These are phyloP conservation scores for Patella ulyssiponensis DNA, from an alignment of 2,888 invertebrate species.

Conservation along the genomic window DNA sequence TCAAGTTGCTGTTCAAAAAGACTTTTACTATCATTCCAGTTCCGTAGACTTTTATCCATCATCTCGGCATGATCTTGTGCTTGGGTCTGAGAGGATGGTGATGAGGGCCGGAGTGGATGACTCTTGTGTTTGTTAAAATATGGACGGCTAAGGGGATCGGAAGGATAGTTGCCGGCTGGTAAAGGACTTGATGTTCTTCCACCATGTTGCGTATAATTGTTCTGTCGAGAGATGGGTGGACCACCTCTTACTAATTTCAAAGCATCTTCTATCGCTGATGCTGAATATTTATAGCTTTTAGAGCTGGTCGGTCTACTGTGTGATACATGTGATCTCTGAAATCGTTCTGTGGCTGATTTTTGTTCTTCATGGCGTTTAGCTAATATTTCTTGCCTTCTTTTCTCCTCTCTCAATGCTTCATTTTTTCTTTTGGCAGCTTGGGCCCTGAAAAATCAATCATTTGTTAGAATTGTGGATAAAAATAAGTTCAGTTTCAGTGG, in stretches of 20 bases:
- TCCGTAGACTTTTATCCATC: slow-evolving; percentile 60
- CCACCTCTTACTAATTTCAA: slow-evolving; percentile 56
- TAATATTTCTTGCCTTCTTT: slow-evolving; percentile 65
- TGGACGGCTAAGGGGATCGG: slow-evolving; percentile 53
- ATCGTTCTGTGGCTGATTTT: slow-evolving; percentile 66
- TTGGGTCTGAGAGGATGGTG: slow-evolving; percentile 31
- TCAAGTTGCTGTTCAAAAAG: slow-evolving; percentile 68
- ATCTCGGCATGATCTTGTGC: slow-evolving; percentile 45
- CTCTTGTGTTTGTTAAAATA: slow-evolving; percentile 54
- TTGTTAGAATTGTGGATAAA: too few species aligned
- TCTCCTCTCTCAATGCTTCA: slow-evolving; percentile 63
- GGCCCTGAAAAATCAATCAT: slow-evolving; percentile 44
- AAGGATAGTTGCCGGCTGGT: slow-evolving; percentile 37
- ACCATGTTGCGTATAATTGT: slow-evolving; percentile 27
- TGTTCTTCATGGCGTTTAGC: slow-evolving; percentile 61
- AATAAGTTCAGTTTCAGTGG: too few species aligned
- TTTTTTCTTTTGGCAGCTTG: slow-evolving; percentile 58
- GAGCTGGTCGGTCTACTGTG: slow-evolving; percentile 41
- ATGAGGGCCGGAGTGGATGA: slow-evolving; percentile 22
- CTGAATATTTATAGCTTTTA: slow-evolving; percentile 40
- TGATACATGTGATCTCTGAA: slow-evolving; percentile 59
- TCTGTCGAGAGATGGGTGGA: slow-evolving; percentile 26
- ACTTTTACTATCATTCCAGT: slow-evolving; percentile 60
- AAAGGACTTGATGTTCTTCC: slow-evolving; percentile 27
- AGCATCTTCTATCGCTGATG: slow-evolving; percentile 56